A percentile compares a stretch with the other conserved stretches of the same genome.
phyloP scores from a whole-genome alignment of 2,888 invertebrate genomes.

The Diploptera punctata region DNA sequence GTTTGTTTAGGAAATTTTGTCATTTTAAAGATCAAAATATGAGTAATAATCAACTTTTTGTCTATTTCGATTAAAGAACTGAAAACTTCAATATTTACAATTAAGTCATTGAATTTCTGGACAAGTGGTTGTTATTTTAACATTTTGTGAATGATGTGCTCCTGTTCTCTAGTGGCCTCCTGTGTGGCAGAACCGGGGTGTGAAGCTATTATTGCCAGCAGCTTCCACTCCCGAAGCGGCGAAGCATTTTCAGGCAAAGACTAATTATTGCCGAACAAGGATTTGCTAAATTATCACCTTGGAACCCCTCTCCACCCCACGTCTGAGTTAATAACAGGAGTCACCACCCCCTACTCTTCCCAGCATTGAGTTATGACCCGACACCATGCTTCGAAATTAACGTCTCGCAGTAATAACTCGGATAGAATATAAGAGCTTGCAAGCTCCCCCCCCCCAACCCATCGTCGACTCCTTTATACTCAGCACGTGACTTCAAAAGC shows the following conservation, averaged over 20 bases:
- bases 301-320: background rate
- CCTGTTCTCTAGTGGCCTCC: background rate
- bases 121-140: too few species aligned
- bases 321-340: conserved; percentile 24
- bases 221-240: background rate
- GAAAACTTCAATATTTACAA: too few species aligned
- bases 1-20: too few species aligned
- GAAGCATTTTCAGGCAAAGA: conserved; percentile 5
- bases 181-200: background rate
- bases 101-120: too few species aligned
- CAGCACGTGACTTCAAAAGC: conserved; percentile 21
- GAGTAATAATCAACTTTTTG: too few species aligned
- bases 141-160: background rate
- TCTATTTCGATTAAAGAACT: too few species aligned
- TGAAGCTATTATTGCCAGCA: background rate
- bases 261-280: conserved; percentile 34
- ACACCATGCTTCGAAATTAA: conserved; percentile 34
- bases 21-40: too few species aligned
- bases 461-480: background rate
- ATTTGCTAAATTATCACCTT: conserved; percentile 35
- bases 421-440: conserved; percentile 14
- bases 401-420: conserved; percentile 35
- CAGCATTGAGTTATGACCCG: conserved; percentile 37
- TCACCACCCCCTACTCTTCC: conserved; percentile 26
- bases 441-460: background rate